Conservation (phyloP, 2,113 vertebrate species). For the Alethe diademata region DNA sequence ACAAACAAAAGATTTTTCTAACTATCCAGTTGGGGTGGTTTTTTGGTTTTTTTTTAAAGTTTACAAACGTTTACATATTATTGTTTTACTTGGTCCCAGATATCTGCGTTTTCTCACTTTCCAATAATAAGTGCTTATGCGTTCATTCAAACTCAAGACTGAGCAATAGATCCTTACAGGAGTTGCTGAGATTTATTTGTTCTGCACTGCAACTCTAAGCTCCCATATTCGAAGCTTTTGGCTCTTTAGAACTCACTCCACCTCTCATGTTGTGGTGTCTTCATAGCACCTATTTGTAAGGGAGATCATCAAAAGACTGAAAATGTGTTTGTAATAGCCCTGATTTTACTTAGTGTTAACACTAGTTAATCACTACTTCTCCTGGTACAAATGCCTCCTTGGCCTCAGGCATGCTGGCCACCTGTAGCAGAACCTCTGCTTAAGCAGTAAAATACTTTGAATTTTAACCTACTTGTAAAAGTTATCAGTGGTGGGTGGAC, state of each 20-base stretch:
- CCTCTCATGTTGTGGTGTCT: background rate
- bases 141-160: background rate
- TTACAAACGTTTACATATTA: background rate
- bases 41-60: background rate
- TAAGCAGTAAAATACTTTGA: background rate
- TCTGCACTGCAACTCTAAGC: fast-evolving
- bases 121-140: background rate
- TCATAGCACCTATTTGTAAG: background rate
- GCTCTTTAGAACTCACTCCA: background rate
- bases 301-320: background rate
- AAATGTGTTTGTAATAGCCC: background rate
- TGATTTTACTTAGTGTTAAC: background rate
- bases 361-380: background rate
- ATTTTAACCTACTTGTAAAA: background rate
- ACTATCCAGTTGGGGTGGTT: background rate
- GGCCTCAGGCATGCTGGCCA: background rate
- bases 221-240: background rate
- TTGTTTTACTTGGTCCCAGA: background rate
- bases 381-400: background rate
- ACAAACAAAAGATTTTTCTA: background rate
- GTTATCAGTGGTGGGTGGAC: background rate
- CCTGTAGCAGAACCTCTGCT: background rate
- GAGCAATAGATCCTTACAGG: background rate
- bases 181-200: background rate
- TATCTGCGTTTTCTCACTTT: background rate